Evolutionary conservation across 2,888 invertebrate species (phyloP).

Genomic region (Chromoteleia sp.): DNA sequence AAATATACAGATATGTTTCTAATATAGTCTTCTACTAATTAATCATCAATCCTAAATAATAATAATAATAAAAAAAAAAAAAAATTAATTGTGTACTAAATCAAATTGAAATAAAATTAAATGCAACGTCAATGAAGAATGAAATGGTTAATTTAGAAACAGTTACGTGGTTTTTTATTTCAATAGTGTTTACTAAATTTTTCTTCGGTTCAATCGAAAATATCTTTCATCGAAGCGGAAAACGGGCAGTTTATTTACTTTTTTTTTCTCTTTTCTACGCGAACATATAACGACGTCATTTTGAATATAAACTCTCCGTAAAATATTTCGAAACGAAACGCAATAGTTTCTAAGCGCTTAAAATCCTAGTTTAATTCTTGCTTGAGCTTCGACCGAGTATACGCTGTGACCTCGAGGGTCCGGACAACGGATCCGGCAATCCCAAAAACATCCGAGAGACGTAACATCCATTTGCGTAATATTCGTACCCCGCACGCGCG

Average conservation of each 20-base stretch:
- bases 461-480: conserved; percentile 29
- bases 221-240: not conserved
- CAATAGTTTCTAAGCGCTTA: conserved; percentile 20
- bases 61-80: too few species aligned
- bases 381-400: conserved; percentile 44
- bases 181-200: too few species aligned
- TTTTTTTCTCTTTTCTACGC: not conserved
- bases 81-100: too few species aligned
- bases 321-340: conserved; percentile 24
- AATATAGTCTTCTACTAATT: too few species aligned
- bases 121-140: too few species aligned
- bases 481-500: conserved; percentile 21
- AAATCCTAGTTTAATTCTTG: conserved; percentile 39
- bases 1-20: too few species aligned
- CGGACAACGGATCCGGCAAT: conserved; percentile 10
- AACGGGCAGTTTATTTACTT: not conserved
- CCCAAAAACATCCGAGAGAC: conserved; percentile 19
- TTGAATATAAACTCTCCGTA: conserved; percentile 25
- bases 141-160: too few species aligned
- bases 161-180: too few species aligned
- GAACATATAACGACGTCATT: conserved; percentile 5
- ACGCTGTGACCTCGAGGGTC: conserved; percentile 4
- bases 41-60: too few species aligned
- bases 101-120: too few species aligned
- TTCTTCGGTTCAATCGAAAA: too few species aligned